These are phyloP conservation scores for Linnaemya vulpina DNA, from an alignment of 2,888 invertebrate genomes.

Conservation along the genomic window DNA sequence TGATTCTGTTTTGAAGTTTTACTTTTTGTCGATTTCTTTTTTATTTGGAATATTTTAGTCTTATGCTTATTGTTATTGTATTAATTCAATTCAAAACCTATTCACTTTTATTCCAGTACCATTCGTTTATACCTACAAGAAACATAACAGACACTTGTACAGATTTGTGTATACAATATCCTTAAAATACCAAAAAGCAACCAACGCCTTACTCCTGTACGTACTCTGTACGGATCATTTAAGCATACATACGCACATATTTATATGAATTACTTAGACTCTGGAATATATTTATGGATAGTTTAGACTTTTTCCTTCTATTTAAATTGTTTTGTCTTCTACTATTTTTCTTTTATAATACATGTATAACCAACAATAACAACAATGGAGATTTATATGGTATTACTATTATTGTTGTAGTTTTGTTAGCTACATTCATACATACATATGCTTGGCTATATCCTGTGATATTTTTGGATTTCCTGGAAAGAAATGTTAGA, in stretches of 20 bases:
- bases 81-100: slow-evolving; percentile 71
- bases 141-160: not conserved
- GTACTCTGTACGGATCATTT: not conserved
- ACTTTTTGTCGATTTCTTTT: slow-evolving; percentile 23
- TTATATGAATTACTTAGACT: not conserved
- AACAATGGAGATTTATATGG: slow-evolving; percentile 24
- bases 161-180: slow-evolving; percentile 44
- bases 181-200: slow-evolving; percentile 51
- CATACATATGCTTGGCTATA: not conserved
- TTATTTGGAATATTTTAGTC: slow-evolving; percentile 39
- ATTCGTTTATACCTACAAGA: not conserved
- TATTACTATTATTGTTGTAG: slow-evolving; percentile 56
- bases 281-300: slow-evolving; percentile 14
- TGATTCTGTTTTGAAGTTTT: slow-evolving; percentile 32
- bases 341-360: not conserved
- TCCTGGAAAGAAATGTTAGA: slow-evolving; percentile 16
- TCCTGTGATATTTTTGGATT: slow-evolving; percentile 36
- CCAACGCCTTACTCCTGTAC: slow-evolving; percentile 58
- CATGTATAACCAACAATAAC: too few relatives aligned
- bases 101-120: slow-evolving; percentile 50
- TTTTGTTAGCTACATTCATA: slow-evolving; percentile 11
- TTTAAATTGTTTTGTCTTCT: slow-evolving; percentile 9
- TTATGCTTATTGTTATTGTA: slow-evolving; percentile 68
- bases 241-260: too few relatives aligned
- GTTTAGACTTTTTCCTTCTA: slow-evolving; percentile 13